Base-by-base conservation (phyloP, 2,888 invertebrate genomes). In the Acronicta psi region DNA sequence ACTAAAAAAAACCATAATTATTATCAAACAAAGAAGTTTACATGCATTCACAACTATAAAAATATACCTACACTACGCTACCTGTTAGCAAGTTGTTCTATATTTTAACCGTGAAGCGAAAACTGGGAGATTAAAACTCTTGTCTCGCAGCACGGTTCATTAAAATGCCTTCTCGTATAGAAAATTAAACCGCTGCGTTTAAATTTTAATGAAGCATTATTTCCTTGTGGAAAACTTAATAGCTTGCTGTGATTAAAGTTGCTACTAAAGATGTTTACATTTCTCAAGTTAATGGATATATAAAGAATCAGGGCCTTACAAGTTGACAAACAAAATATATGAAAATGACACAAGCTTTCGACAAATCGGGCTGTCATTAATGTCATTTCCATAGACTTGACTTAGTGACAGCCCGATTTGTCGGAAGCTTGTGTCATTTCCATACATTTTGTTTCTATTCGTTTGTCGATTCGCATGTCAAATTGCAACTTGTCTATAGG, bases 151-250 rank as follows among this genome's bases (percentile, higher is more conserved):
- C 73, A 77, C 68, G 81, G 77, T 84, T 84, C 86, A 86, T 87
- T 86, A 85, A 87, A 87, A 85, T 73, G 80, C 70, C 74, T 66
- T 64, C 71, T 72, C 75, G 82, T 79, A 80, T 84, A 83, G 81
- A 87, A 87, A 86, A 86, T 86, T 84, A 83, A 85, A 83, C 73
- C 77, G 67, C 77, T 67, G 75, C 75, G 80, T 84, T 82, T 78
- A 84, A 83, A 83, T 85, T 86, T 86, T 86, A 87, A 87, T 84
- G 86, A 87, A 86, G 83, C 82, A 78, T 83, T 85, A 85, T 87
- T 85, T 82, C 78, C 81, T 79, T 62, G 81, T 68, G 77, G 80
- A 75, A 82, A 84, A 83, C 80, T 85, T 87, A 85, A 86, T 82
- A 81, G 82, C 81, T 67, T 47, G 61, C 72, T 66, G 84, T 80